phyloP scores from a whole-genome alignment of 1,140 invertebrate species.

The Zophobas atratus region DNA sequence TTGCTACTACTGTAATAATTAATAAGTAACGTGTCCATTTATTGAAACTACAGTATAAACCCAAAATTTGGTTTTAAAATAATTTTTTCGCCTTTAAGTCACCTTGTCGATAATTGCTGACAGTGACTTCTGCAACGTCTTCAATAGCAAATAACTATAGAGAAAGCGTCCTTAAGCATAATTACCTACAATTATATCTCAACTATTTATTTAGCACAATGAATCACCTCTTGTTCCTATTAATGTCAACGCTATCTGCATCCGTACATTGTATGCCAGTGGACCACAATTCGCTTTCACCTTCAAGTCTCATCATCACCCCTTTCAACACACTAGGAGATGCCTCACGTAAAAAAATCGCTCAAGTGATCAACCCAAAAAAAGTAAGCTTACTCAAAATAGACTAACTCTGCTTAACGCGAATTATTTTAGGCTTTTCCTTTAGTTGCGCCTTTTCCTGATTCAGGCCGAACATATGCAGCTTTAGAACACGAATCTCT shows the following conservation, averaged over 20 bases:
- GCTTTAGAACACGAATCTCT: constrained; percentile 61
- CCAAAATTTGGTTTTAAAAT: too few species aligned
- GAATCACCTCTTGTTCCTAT: background rate
- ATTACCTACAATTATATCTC: too few species aligned
- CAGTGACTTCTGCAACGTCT: too few species aligned
- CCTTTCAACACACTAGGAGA: constrained; percentile 55
- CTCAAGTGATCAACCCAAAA: constrained; percentile 38
- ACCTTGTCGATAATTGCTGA: too few species aligned
- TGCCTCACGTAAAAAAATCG: constrained; percentile 50
- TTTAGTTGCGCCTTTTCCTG: constrained; percentile 55
- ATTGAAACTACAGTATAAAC: too few species aligned
- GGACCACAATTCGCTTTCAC: constrained; percentile 3
- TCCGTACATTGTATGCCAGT: background rate
- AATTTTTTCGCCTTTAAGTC: too few species aligned
- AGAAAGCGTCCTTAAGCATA: too few species aligned
- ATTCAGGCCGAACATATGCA: constrained; percentile 60
- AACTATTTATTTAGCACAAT: background rate
- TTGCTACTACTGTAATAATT: too few species aligned
- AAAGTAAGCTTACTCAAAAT: constrained; percentile 51
- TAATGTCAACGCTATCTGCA: background rate
- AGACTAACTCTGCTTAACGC: background rate
- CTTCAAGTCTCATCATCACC: constrained; percentile 3
- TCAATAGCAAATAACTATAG: too few species aligned
- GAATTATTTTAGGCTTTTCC: constrained; percentile 51
- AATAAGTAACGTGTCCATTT: too few species aligned